phyloP scores from a whole-genome alignment of 2,888 invertebrate species.

The Drosophila colorata region DNA sequence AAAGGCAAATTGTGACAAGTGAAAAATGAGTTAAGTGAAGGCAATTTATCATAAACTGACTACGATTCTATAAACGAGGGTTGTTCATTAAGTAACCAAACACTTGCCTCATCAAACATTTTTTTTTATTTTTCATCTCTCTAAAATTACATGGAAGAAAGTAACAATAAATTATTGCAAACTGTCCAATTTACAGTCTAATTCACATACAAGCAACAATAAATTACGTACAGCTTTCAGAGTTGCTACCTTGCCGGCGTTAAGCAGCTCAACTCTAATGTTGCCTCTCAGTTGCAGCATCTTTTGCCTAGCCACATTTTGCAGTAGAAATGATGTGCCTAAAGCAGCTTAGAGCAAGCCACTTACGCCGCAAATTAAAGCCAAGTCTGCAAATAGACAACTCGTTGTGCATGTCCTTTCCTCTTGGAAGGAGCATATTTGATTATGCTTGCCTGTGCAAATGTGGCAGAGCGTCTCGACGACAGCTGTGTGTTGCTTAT shows the following conservation, averaged over 20 bases:
- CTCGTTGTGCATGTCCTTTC: slow-evolving; percentile 23
- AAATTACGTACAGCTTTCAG: slow-evolving; percentile 29
- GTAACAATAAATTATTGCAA: slow-evolving; percentile 36
- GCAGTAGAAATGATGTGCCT: slow-evolving; percentile 36
- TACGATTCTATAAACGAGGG: slow-evolving; percentile 24
- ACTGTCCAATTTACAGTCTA: slow-evolving; percentile 52
- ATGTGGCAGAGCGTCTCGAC: slow-evolving; percentile 42
- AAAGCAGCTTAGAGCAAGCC: slow-evolving; percentile 41
- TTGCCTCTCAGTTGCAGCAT: slow-evolving; percentile 19
- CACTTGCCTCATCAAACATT: slow-evolving; percentile 3
- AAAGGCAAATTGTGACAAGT: slow-evolving; percentile 19
- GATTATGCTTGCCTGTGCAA: slow-evolving; percentile 45
- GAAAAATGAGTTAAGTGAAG: slow-evolving; percentile 48
- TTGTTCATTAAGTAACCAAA: slow-evolving; percentile 33
- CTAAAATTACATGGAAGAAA: slow-evolving; percentile 19
- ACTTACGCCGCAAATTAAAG: slow-evolving; percentile 58
- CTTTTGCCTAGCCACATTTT: slow-evolving; percentile 11
- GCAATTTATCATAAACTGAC: slow-evolving; percentile 45
- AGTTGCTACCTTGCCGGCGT: slow-evolving; percentile 1
- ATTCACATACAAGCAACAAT: slow-evolving; percentile 44
- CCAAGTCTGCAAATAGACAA: slow-evolving; percentile 30
- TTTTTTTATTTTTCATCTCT: slow-evolving; percentile 4
- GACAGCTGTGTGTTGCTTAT: slow-evolving; percentile 77
- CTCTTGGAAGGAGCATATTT: slow-evolving; percentile 39
- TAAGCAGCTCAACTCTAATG: slow-evolving; percentile 30